phyloP scores from a whole-genome alignment of 1,140 invertebrate species.

The Ylistrum balloti region DNA sequence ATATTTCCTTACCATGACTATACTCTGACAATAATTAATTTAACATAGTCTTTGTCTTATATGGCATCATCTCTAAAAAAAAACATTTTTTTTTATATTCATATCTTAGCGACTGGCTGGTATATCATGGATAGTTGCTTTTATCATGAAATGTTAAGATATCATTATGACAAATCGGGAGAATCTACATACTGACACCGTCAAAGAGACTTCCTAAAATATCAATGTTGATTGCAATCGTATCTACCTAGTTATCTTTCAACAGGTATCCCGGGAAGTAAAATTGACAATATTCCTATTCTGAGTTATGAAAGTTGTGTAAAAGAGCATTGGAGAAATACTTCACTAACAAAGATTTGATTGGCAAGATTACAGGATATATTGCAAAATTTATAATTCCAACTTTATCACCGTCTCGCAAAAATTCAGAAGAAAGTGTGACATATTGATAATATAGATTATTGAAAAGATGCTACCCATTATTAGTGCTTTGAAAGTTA shows the following conservation, averaged over 20 bases:
- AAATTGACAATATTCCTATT: background rate
- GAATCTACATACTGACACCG: too few relatives aligned
- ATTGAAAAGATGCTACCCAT: background rate
- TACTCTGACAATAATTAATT: too few relatives aligned
- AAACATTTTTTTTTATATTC: too few relatives aligned
- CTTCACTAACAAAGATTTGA: background rate
- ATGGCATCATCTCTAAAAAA: too few relatives aligned
- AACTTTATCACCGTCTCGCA: background rate
- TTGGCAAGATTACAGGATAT: background rate
- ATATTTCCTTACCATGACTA: too few relatives aligned
- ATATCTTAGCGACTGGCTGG: too few relatives aligned
- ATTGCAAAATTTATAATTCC: background rate
- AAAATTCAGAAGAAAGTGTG: background rate
- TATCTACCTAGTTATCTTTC: background rate
- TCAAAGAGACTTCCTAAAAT: background rate
- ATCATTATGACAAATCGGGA: too few relatives aligned
- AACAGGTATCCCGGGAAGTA: background rate
- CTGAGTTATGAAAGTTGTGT: background rate
- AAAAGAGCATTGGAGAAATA: background rate
- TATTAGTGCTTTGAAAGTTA: background rate
- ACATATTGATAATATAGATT: constrained; percentile 23
- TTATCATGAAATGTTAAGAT: too few relatives aligned
- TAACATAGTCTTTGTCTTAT: too few relatives aligned
- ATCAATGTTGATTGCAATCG: background rate
- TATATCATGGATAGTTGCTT: too few relatives aligned